These are phyloP conservation scores for Opisthocomus hoazin DNA, from an alignment of 2,113 vertebrate species.

Conservation along the genomic window DNA sequence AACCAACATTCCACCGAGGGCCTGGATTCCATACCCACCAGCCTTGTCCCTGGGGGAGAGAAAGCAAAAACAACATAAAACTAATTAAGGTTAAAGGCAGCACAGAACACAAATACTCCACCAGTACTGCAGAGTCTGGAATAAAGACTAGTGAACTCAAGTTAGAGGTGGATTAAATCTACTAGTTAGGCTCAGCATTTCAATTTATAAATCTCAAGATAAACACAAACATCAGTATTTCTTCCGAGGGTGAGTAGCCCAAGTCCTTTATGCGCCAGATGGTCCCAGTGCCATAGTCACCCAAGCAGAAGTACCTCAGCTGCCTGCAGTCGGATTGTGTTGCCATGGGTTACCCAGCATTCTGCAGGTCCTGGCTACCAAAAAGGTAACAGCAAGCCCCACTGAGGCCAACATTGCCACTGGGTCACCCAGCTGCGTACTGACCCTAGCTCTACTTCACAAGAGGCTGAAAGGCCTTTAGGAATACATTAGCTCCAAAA, in stretches of 20 bases:
- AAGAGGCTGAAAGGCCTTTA: not conserved
- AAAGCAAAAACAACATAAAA: not conserved
- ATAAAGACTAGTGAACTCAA: not conserved
- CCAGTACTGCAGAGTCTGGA: not conserved
- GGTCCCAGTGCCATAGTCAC: not conserved
- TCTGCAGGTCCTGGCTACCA: not conserved
- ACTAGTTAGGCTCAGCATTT: not conserved
- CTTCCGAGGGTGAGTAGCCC: not conserved
- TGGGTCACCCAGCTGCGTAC: not conserved
- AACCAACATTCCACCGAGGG: conserved; percentile 92
- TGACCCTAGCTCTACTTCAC: not conserved
- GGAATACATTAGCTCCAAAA: not conserved
- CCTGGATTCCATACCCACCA: conserved; percentile 96
- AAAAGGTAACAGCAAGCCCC: not conserved
- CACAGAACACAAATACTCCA: not conserved
- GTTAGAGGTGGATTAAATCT: not conserved
- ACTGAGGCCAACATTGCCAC: not conserved
- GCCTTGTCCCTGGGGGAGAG: conserved; percentile 87
- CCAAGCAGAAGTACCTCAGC: too few species aligned
- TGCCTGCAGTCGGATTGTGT: not conserved
- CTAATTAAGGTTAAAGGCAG: not conserved
- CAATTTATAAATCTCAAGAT: not conserved
- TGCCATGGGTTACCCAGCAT: not conserved
- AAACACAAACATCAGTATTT: not conserved
- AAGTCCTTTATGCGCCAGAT: not conserved